phyloP scores from a whole-genome alignment of 2,113 vertebrate genomes.

The Mohoua ochrocephala region DNA sequence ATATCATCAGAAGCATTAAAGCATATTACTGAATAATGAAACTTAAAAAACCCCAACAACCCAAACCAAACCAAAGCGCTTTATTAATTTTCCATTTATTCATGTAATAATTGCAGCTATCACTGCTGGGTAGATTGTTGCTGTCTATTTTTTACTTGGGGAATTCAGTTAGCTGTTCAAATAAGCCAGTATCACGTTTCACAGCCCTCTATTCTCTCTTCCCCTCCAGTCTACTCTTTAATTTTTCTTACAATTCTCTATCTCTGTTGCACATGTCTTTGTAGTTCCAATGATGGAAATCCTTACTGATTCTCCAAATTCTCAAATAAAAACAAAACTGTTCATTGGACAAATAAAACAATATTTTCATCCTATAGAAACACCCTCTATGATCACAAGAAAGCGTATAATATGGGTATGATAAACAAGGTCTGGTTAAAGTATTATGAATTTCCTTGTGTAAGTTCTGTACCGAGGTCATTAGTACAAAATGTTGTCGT shows the following conservation, averaged over 20 bases:
- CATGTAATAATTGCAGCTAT: background rate
- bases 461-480: background rate
- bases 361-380: background rate
- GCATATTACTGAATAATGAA: background rate
- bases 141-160: background rate
- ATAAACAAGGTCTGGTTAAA: background rate
- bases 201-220: background rate
- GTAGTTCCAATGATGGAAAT: background rate
- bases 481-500: background rate
- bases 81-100: background rate
- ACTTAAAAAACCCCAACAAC: background rate
- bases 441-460: background rate
- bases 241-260: background rate
- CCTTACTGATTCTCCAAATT: background rate
- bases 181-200: background rate
- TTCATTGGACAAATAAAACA: background rate
- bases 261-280: background rate
- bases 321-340: background rate
- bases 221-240: background rate
- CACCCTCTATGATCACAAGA: background rate
- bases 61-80: background rate
- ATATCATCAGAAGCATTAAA: slow-evolving; percentile 16
- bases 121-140: background rate
- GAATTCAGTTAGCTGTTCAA: background rate
- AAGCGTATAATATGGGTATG: background rate